Evolutionary conservation across 1,140 invertebrate genomes (phyloP), one percentile per base, ranked within the genome.

Genomic region (Drosophila mojavensis): DNA sequence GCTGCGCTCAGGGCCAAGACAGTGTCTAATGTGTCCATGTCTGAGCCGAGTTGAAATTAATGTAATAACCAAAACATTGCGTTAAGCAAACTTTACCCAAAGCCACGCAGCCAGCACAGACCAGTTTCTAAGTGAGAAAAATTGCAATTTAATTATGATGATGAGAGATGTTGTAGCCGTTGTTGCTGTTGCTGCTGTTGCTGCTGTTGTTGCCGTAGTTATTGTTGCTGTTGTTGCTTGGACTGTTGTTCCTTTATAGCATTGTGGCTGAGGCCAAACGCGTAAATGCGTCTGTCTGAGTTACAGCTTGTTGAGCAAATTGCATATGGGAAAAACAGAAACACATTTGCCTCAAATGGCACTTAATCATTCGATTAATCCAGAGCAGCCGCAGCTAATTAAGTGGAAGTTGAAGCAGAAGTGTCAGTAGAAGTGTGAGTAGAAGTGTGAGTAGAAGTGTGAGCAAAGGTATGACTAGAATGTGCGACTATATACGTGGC

Each of bases 141-240:
- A 85, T 85, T 85, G 81, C 81, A 85, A 85, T 84, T 84, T 84
- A 84, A 84, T 85, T 78, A 83, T 83, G 73, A 79, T 65, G 55
- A 67, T 78, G 65, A 71, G 41, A 75, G 64, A 76, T 70, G 71
- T 50, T 24, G 39, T 20, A 67, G 17, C 11, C 47, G 48, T 43
- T 79, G 53, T 64, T 68, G 48, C 48, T 59, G 51, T 39, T 45
- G 50, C 33, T 41, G 48, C 20, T 53, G 30, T 41, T 41, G 55
- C 24, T 53, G 30, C 15, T 53, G 59, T 36, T 36, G 10, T 4
- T 11, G 54, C 10, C 20, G 6, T 41, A 41, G 54, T 13, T 33
- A 2, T 10, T 30, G 17, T 5, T 3, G 53, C 51, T 30, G 54
- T 24, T 20, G 15, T 39, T 6, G 11, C 24, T 28, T 30, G 10